These are phyloP conservation scores for Ascaphus truei DNA, from an alignment of 2,113 vertebrate genomes.

Conservation along the genomic window DNA sequence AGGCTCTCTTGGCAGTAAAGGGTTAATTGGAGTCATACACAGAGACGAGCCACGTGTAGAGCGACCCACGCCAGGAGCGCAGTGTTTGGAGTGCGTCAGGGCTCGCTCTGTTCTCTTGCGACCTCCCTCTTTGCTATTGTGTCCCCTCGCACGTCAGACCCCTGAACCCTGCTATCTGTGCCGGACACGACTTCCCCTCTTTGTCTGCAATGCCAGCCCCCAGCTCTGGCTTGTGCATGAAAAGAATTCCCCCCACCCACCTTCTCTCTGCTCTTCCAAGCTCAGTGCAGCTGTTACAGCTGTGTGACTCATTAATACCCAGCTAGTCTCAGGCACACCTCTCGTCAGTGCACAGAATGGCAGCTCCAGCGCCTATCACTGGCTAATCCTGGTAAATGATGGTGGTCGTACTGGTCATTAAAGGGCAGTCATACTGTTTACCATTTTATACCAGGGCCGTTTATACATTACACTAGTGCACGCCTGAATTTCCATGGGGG, in stretches of 20 bases:
- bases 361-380: no score
- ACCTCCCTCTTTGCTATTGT: conserved; percentile 34
- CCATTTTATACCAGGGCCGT: no score
- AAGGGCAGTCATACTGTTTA: no score
- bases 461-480: no score
- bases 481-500: no score
- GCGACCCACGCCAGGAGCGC: conserved; percentile 6
- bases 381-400: no score
- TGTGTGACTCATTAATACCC: conserved; percentile 28
- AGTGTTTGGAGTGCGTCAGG: conserved; percentile 8
- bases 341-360: no score
- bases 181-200: conserved; percentile 79
- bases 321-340: background rate
- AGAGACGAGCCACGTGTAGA: background rate
- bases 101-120: background rate
- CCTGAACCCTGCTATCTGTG: conserved; percentile 58
- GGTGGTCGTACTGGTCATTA: no score
- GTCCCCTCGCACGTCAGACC: conserved; percentile 26
- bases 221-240: conserved; percentile 69
- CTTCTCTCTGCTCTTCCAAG: background rate
- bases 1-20: no score
- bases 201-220: conserved; percentile 73
- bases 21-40: background rate
- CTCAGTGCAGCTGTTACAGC: conserved; percentile 17
- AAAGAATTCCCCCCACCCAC: conserved; percentile 73